Base-by-base conservation (phyloP, 2,888 invertebrate species). In the Chrysotoxum bicinctum region DNA sequence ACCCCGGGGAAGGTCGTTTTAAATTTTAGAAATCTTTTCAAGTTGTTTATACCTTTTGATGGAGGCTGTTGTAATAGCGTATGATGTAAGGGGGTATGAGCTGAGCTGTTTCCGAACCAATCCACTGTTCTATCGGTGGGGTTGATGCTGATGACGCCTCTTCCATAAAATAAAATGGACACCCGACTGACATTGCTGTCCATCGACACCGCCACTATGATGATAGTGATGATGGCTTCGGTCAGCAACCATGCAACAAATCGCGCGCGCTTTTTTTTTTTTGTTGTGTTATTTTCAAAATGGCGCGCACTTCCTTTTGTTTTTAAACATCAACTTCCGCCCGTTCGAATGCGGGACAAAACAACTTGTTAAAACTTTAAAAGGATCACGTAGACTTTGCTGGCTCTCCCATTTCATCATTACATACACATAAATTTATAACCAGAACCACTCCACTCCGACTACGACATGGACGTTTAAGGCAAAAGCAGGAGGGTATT, bases 41-140 rank as follows among this genome's bases (percentile, higher is more conserved):
- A 68, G 48, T 52, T 10, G 10, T 64, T 30, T 40, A 89, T 91
- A 91, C 91, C 91, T 91, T 90, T 79, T 90, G 89, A 88, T 91
- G 91, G 50, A 90, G 88, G 88, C 93, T 93, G 89, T 94, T 93
- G 90, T 95, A 95, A 91, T 95, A 95, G 90, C 94, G 94, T 91
- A 94, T 94, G 89, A 95, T 94, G 89, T 95, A 94, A 3, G 93
- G 93, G 12, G 95, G 95, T 89, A 95, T 90, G 9, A 93, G 92
- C 50, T 93, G 92, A 87, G 93, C 94, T 64, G 95, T 95, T 90
- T 95, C 95, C 90, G 94, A 94, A 66, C 95, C 95, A 89, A 95
- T 94, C 95, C 95, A 95, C 87, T 91, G 91, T 76, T 89, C 88
- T 88, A 89, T 88, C 40, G 87, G 85, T 73, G 89, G 87, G 73